phyloP scores from a whole-genome alignment of 2,113 vertebrate species.

The Grus americana region DNA sequence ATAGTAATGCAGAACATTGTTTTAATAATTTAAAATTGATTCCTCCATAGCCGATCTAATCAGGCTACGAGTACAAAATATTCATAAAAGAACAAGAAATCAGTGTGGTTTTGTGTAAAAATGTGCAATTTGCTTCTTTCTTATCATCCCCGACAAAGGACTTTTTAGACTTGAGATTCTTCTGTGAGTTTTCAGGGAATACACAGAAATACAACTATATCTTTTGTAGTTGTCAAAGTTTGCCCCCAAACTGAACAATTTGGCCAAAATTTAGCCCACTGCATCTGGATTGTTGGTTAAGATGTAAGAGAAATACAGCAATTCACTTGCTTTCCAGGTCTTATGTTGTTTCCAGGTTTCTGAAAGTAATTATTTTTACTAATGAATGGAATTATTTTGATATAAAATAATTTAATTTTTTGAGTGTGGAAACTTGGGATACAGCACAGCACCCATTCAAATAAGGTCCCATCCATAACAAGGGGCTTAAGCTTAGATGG shows the following conservation, averaged over 20 bases:
- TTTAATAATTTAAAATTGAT: neutral
- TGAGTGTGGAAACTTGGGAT: neutral
- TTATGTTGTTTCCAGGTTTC: neutral
- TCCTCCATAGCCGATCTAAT: neutral
- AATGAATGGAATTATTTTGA: fast-evolving
- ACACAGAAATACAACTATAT: neutral
- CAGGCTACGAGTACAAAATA: neutral
- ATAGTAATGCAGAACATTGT: fast-evolving
- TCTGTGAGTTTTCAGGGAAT: neutral
- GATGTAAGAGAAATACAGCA: neutral
- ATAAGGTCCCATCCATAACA: neutral
- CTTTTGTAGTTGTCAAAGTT: neutral
- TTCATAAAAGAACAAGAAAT: neutral
- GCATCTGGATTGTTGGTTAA: neutral
- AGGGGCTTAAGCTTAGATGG: fast-evolving
- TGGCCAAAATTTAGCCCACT: neutral
- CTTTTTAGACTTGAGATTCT: neutral
- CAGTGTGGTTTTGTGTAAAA: fast-evolving
- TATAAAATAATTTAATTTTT: neutral
- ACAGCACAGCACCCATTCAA: neutral
- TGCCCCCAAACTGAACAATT: neutral
- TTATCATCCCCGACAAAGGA: neutral
- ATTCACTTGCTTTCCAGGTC: fast-evolving
- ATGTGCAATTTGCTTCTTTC: neutral
- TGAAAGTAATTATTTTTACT: neutral